Evolutionary conservation across 1,140 invertebrate genomes (phyloP).

Genomic region (Octopus sinensis): DNA sequence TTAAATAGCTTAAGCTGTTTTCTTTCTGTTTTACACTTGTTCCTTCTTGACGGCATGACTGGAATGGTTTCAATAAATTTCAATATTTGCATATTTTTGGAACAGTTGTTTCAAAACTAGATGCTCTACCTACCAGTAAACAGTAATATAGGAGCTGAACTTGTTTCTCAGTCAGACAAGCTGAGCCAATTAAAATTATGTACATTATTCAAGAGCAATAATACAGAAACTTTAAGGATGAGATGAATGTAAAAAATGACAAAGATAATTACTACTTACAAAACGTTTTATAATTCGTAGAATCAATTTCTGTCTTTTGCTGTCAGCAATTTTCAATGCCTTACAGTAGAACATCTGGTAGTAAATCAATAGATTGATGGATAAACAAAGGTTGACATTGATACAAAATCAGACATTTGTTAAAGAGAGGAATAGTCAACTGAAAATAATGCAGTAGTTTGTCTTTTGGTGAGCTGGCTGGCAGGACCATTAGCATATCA

Average conservation of each 20-base stretch:
- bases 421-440: too few relatives aligned
- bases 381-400: too few relatives aligned
- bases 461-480: too few relatives aligned
- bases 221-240: not conserved
- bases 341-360: slow-evolving; percentile 51
- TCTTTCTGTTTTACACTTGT: too few relatives aligned
- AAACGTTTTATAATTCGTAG: slow-evolving; percentile 55
- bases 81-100: too few relatives aligned
- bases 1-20: too few relatives aligned
- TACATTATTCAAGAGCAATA: not conserved
- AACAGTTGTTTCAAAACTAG: not conserved
- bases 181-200: not conserved
- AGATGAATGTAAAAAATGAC: not conserved
- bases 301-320: slow-evolving; percentile 56
- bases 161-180: not conserved
- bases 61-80: too few relatives aligned
- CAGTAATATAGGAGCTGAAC: not conserved
- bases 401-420: too few relatives aligned
- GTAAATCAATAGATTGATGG: too few relatives aligned
- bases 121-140: not conserved
- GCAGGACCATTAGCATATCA: too few relatives aligned
- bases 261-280: slow-evolving; percentile 33
- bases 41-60: too few relatives aligned
- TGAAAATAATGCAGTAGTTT: too few relatives aligned
- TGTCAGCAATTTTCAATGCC: slow-evolving; percentile 46